Evolutionary conservation across 1,140 invertebrate genomes (phyloP).

Genomic region (Micrasema longulum): DNA sequence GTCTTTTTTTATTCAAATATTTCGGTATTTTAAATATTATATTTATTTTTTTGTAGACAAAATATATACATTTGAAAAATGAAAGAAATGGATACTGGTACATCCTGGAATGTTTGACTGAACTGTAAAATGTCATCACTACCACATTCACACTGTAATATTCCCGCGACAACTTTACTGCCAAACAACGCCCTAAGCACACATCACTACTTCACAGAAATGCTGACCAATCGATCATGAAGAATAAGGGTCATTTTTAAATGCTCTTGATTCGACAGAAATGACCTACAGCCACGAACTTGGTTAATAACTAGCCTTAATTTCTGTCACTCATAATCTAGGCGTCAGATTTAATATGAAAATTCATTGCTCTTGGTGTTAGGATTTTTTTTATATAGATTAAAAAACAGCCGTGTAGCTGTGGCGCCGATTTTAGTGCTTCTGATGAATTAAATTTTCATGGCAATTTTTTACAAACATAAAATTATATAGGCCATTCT

Average conservation of each 20-base stretch:
- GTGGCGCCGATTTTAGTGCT: too few species aligned
- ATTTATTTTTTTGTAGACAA: too few species aligned
- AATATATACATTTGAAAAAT: too few species aligned
- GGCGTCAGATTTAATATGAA: conserved; percentile 6
- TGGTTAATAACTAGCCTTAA: conserved; percentile 50
- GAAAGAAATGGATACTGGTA: too few species aligned
- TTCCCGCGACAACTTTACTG: conserved; percentile 35
- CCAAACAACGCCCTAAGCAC: conserved; percentile 4
- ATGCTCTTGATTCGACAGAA: conserved; percentile 11
- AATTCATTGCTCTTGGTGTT: background rate
- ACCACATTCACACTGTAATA: conserved; percentile 22
- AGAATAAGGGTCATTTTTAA: conserved; percentile 14
- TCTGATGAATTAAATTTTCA: too few species aligned
- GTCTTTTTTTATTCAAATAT: too few species aligned
- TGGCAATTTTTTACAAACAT: too few species aligned
- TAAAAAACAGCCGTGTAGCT: too few species aligned
- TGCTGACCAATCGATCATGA: background rate
- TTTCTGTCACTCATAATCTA: conserved; percentile 54
- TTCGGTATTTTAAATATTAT: too few species aligned
- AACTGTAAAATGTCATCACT: conserved; percentile 39
- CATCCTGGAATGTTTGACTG: too few species aligned
- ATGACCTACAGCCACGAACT: conserved; percentile 8
- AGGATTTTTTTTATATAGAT: too few species aligned
- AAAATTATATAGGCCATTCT: too few species aligned
- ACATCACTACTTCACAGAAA: background rate